Base-by-base conservation (phyloP, 2,113 vertebrate species). In the Hyaena hyaena region DNA sequence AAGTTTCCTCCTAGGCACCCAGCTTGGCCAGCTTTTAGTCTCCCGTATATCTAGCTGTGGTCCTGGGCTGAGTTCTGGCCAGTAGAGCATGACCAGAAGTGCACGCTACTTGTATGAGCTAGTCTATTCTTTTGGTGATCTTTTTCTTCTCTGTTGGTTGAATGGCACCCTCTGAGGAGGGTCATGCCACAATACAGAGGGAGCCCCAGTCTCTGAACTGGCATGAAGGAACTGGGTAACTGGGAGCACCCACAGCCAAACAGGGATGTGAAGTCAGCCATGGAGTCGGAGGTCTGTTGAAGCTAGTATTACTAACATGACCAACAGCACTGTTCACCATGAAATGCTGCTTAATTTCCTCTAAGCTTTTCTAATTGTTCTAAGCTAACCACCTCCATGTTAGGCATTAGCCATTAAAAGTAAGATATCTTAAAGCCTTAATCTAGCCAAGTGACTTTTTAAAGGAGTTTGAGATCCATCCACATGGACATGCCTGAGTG, bases 71-170 rank as follows among this genome's bases (percentile, higher is more conserved):
- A 88, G 28, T 80, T 93, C 39, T 39, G 73, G 21, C 23, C 79
- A 79, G 43, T 55, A 86, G 61, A 58, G 23, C 2, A 4, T 39
- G 61, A n/a, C 10, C 73, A 79, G 11, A 63, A 92, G 90, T 48
- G 21, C 16, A 12, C 23, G 4, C 26, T 48, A 16, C 23, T 31
- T 39, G 0, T 2, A 43, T 55, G 89, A 82, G 35, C 50, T 55
- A 24, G 21, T 28, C 43, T 73, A 5, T 33, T 26, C n/a, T 45
- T 77, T 26, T 7, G 6, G 5, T 0, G 0, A 35, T 39, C 12
- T 10, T 55, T 43, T 24, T 79, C 74, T 35, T 48, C 2, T 28
- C 45, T 55, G 45, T 33, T 4, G 2, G 39, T 23, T 83, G 24
- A 68, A 66, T 50, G 28, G 84, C 80, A 15, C 63, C 31, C 39